Percentiles rank a stretch among this genome's conserved stretches.
These are phyloP conservation scores for Lycophotia porphyrea DNA, from an alignment of 2,888 invertebrate genomes.

Conservation along the genomic window DNA sequence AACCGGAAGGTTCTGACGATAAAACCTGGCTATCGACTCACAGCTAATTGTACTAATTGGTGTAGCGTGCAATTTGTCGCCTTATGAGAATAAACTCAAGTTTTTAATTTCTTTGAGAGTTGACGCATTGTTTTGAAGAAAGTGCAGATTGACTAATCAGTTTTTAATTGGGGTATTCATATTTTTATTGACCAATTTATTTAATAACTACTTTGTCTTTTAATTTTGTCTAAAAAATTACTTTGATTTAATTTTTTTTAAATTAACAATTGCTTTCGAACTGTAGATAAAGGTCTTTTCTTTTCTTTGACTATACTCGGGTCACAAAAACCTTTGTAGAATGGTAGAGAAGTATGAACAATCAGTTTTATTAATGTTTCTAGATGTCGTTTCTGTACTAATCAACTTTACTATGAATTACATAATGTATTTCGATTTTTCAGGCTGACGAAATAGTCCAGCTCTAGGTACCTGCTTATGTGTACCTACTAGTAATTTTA, in stretches of 20 bases:
- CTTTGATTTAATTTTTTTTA: too few species aligned
- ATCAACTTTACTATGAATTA: not conserved
- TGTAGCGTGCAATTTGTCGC: slow-evolving; percentile 26
- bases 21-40: slow-evolving; percentile 37
- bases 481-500: not conserved
- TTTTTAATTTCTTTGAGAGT: not conserved
- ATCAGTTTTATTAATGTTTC: not conserved
- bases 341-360: not conserved
- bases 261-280: too few species aligned
- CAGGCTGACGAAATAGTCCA: not conserved
- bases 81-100: slow-evolving; percentile 11
- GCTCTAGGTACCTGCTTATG: not conserved
- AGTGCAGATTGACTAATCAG: not conserved
- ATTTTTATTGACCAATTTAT: too few species aligned
- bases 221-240: too few species aligned
- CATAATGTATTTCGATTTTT: not conserved
- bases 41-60: slow-evolving; percentile 17
- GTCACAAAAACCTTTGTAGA: not conserved
- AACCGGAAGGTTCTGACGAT: slow-evolving; percentile 14
- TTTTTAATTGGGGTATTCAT: too few species aligned
- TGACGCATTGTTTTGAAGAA: not conserved
- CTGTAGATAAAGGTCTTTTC: not conserved
- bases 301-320: not conserved
- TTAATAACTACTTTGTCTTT: too few species aligned
- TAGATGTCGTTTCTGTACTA: not conserved